A percentile compares a stretch with the other conserved stretches of the same genome.
Evolutionary conservation across 2,797 vertebrate genomes (phyloP).

Genomic region (Kryptopterus vitreolus): DNA sequence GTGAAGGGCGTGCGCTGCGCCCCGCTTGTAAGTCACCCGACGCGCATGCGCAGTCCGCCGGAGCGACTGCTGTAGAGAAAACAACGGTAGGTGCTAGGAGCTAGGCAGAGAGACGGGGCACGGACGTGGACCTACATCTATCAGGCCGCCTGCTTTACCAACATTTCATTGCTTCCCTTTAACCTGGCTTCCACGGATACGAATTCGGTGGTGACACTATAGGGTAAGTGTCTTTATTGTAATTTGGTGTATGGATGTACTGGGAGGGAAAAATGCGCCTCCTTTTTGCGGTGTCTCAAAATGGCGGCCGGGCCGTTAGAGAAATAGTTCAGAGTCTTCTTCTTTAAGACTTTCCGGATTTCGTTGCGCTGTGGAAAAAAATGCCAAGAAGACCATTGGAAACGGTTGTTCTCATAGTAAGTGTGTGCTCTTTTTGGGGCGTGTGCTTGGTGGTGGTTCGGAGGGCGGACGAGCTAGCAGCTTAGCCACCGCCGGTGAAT

Average conservation of each 20-base stretch:
- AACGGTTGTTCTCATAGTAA: not conserved
- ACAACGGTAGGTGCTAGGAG: conserved; percentile 60
- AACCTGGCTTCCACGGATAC: conserved; percentile 51
- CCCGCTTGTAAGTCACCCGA: conserved; percentile 56
- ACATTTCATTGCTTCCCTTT: conserved; percentile 62
- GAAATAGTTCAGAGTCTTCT: conserved; percentile 66
- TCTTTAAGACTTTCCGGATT: not conserved
- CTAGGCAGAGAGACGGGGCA: conserved; percentile 49
- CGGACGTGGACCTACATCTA: conserved; percentile 65
- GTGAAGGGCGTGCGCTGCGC: conserved; percentile 66
- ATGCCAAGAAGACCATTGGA: not conserved
- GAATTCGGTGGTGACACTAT: conserved; percentile 56
- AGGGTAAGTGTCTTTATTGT: conserved; percentile 64
- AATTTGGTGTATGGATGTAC: not conserved
- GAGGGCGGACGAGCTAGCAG: not conserved
- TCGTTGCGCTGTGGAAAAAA: not conserved
- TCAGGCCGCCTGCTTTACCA: conserved; percentile 57
- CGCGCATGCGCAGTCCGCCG: conserved; percentile 66
- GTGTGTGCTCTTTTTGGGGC: not conserved
- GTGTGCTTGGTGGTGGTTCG: not conserved
- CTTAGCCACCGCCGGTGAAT: conserved; percentile 44
- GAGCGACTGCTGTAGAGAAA: conserved; percentile 74
- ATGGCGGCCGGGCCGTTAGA: conserved; percentile 93
- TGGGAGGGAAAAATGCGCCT: conserved; percentile 69
- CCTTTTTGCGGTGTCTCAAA: conserved; percentile 89